Conservation (phyloP, 2,797 vertebrate genomes). For the Myoxocephalus aenaeus region DNA sequence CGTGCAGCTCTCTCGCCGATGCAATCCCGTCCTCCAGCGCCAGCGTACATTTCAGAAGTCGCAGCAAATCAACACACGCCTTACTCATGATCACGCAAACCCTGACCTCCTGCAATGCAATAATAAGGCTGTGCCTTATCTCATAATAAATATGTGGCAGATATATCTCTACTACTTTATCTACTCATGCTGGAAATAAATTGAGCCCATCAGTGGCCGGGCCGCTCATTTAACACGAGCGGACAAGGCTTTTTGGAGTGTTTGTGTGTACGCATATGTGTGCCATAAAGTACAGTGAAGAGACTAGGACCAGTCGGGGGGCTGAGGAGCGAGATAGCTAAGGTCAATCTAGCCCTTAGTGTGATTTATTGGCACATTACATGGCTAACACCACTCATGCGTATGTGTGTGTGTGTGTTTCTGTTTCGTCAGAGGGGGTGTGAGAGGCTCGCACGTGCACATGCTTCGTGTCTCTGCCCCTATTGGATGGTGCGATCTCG, state of each 20-base stretch:
- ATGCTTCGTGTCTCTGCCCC: conserved; percentile 17
- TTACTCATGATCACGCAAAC: conserved; percentile 20
- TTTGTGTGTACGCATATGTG: conserved; percentile 23
- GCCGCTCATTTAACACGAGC: conserved; percentile 16
- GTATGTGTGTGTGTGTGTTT: conserved; percentile 1
- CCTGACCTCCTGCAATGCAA: conserved; percentile 29
- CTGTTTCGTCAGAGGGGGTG: background rate
- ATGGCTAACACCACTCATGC: conserved; percentile 35
- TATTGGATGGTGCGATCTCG: conserved; percentile 44
- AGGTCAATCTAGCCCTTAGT: conserved; percentile 69
- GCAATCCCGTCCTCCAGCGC: background rate
- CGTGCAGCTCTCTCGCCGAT: background rate
- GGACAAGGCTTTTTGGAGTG: conserved; percentile 8
- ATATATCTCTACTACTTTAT: conserved; percentile 25
- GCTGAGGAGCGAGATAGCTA: conserved; percentile 49
- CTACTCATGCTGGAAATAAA: conserved; percentile 44
- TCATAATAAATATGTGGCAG: conserved; percentile 30
- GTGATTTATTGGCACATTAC: conserved; percentile 77
- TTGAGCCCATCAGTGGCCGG: conserved; percentile 48
- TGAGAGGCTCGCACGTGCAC: conserved; percentile 1
- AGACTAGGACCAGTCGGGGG: conserved; percentile 50
- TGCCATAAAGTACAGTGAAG: conserved; percentile 59
- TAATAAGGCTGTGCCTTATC: conserved; percentile 33
- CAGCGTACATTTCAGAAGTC: background rate
- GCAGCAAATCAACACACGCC: conserved; percentile 7